Percentiles rank a stretch among this genome's conserved stretches.
Evolutionary conservation across 2,797 vertebrate species (phyloP).

Genomic region (Anniella stebbinsi): DNA sequence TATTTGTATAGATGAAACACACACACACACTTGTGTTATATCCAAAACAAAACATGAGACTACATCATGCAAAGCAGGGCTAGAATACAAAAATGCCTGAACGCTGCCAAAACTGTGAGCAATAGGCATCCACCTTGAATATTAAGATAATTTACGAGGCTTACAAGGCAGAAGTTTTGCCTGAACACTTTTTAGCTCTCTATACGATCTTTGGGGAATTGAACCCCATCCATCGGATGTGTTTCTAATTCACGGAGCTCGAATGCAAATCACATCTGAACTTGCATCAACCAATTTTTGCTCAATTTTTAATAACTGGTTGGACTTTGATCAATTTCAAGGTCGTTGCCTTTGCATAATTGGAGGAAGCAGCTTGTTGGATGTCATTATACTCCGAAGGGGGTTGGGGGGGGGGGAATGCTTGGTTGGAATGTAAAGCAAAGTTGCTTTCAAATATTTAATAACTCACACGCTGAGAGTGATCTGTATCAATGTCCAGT

Average conservation of each 20-base stretch:
- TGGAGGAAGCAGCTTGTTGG: neutral
- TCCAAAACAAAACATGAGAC: neutral
- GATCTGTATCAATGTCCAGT: slow-evolving; percentile 17
- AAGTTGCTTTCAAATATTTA: slow-evolving; percentile 49
- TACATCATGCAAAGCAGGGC: neutral
- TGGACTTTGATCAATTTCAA: slow-evolving; percentile 62
- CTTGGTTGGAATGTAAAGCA: slow-evolving; percentile 24
- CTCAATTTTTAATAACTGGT: slow-evolving; percentile 66
- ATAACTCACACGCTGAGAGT: slow-evolving; percentile 20
- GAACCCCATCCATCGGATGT: slow-evolving; percentile 48
- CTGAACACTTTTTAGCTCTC: slow-evolving; percentile 2
- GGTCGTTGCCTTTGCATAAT: slow-evolving; percentile 50
- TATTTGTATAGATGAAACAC: neutral
- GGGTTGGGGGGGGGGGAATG: neutral
- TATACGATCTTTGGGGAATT: slow-evolving; percentile 18
- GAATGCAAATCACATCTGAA: slow-evolving; percentile 58
- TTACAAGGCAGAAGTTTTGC: neutral
- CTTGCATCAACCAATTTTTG: slow-evolving; percentile 53
- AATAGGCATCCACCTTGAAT: neutral
- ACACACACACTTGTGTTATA: neutral
- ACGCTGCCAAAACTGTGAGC: neutral
- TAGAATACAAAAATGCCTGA: neutral
- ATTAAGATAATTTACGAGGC: neutral
- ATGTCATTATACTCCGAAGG: slow-evolving; percentile 19
- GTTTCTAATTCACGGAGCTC: slow-evolving; percentile 64